Conservation (phyloP, 1,140 invertebrate genomes). For the Scylla paramamosain region DNA sequence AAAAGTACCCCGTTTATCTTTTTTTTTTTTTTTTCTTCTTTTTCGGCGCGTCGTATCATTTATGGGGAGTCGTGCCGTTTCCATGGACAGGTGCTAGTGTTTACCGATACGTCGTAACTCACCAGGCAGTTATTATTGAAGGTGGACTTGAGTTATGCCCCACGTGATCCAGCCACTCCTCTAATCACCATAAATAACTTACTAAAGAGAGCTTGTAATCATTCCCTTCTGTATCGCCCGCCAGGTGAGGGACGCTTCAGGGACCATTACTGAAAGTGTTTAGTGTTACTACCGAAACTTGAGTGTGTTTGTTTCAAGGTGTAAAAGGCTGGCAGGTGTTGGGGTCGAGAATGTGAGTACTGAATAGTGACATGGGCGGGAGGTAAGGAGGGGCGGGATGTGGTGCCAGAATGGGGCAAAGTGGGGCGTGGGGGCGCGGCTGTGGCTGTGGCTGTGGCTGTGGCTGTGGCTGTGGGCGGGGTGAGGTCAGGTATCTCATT, state of each 20-base stretch:
- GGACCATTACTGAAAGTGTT: background rate
- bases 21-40: background rate
- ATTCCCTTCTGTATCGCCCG: background rate
- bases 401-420: background rate
- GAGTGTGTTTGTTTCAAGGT: conserved; percentile 26
- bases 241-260: background rate
- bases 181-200: conserved; percentile 24
- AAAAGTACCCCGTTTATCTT: background rate
- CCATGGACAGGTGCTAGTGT: background rate
- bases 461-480: background rate
- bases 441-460: no score
- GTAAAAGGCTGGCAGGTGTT: background rate
- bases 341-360: background rate
- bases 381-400: background rate
- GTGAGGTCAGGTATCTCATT: background rate
- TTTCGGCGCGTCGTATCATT: background rate
- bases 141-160: conserved; percentile 10
- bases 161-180: conserved; percentile 9
- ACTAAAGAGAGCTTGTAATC: conserved; percentile 14
- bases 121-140: background rate
- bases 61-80: conserved; percentile 8
- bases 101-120: conserved; percentile 3
- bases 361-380: background rate
- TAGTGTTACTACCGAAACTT: background rate
- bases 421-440: background rate